These are phyloP conservation scores for Koerneria pararmatus DNA, from an alignment of 2,888 invertebrate genomes.

Conservation along the genomic window DNA sequence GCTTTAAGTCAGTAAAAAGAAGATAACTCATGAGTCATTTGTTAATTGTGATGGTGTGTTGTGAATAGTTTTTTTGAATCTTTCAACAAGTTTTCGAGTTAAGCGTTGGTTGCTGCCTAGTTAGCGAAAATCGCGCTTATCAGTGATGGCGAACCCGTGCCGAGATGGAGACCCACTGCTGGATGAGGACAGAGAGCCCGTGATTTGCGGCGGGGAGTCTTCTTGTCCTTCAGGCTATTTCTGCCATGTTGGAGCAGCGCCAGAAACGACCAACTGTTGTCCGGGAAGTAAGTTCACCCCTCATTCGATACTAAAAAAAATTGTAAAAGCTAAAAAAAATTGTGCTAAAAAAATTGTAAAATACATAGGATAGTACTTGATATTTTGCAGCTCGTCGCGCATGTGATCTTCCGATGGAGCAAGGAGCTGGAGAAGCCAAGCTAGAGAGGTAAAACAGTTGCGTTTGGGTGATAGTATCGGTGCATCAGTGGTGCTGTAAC, in stretches of 20 bases:
- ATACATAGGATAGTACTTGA: too few species aligned
- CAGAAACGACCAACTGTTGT: conserved; percentile 58
- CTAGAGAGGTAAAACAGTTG: conserved; percentile 37
- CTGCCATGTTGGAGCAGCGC: conserved; percentile 56
- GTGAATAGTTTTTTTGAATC: too few species aligned
- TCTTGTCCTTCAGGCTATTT: conserved; percentile 45
- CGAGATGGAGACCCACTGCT: conserved; percentile 54
- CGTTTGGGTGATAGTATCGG: too few species aligned
- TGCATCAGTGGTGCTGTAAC: too few species aligned
- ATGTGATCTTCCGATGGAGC: conserved; percentile 38
- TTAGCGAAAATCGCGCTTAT: conserved; percentile 21
- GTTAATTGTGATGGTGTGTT: too few species aligned
- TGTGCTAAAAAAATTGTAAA: too few species aligned
- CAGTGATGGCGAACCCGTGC: conserved; percentile 54
- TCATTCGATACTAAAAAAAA: background rate
- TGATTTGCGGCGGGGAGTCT: conserved; percentile 56
- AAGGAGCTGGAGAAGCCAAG: conserved; percentile 41
- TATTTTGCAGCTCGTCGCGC: conserved; percentile 16
- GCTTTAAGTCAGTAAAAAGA: too few species aligned
- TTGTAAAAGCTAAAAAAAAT: too few species aligned
- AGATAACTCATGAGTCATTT: too few species aligned
- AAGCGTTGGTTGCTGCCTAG: too few species aligned
- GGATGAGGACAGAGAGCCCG: conserved; percentile 44
- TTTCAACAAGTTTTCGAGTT: too few species aligned
- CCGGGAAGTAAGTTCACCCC: conserved; percentile 47